Evolutionary conservation across 2,797 vertebrate genomes (phyloP).

Genomic region (Benthosema pterotum): DNA sequence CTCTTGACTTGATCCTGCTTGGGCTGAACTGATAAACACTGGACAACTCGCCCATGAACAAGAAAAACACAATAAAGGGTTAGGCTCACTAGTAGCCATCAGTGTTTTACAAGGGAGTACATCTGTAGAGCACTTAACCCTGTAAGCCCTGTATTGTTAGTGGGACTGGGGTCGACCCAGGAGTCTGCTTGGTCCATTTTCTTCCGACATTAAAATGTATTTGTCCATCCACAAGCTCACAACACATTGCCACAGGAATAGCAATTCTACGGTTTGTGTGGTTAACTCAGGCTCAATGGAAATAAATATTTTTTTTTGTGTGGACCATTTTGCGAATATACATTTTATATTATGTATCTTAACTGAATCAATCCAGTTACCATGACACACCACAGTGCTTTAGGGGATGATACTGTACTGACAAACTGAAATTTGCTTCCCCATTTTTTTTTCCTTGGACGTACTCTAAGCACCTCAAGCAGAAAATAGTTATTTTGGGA

Average conservation of each 20-base stretch:
- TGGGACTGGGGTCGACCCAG: background rate
- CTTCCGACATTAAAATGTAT: background rate
- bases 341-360: no score
- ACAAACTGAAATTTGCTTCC: no score
- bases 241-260: no score
- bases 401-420: no score
- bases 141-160: background rate
- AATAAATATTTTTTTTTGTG: background rate
- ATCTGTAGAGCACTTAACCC: background rate
- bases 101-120: conserved; percentile 5
- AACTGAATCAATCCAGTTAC: no score
- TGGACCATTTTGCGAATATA: background rate
- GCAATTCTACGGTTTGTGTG: no score
- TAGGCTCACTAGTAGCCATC: background rate
- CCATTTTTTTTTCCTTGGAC: no score
- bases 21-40: conserved; percentile 28
- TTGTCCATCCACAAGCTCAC: no score
- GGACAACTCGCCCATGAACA: conserved; percentile 11
- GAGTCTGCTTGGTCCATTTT: background rate
- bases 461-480: no score
- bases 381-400: no score
- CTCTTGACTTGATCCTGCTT: background rate
- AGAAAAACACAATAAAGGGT: background rate
- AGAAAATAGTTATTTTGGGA: no score
- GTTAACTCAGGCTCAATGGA: background rate